Base-by-base conservation (phyloP, 2,888 invertebrate genomes). In the Pristionchus mayeri region DNA sequence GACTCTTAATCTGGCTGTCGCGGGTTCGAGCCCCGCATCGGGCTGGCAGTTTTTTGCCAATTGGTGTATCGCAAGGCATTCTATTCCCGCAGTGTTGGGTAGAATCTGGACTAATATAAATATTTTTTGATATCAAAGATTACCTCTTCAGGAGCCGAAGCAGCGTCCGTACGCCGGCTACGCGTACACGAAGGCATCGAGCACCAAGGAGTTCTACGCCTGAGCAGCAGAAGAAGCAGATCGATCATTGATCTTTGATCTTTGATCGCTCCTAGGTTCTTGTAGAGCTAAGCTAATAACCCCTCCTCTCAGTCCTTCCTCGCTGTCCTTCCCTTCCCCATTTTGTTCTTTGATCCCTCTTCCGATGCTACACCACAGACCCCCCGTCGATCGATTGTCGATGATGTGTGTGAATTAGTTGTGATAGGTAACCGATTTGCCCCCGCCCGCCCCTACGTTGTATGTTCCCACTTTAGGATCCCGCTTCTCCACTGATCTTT, bases 141-240 rank as follows among this genome's bases (percentile, higher is more conserved):
- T 13, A 30, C 4, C 13, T 40, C 3, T 63, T 44, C 63, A 82
- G 81, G 90, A 90, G 85, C 90, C 90, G 11, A 89, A 88, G 67
- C 90, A 89, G 63, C 96, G 96, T 87, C 96, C 96, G 89, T 96
- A 96, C 93, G 96, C 96, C 91, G 86, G 89, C 76, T 97, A 97
- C 95, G 91, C 91, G 24, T 94, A 94, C 90, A 92, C 93, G 84
- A 93, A 93, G 86, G 93, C 94, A 40, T 93, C 93, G 95, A 96
- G 94, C 95, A 96, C 94, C 95, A 97, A 93, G 93, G 98, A 98
- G 94, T 98, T 97, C 95, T 98, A 97, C 94, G 98, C 98, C 95
- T 97, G 90, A 91, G 11, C 24, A 60, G 34, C 11, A n/a, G n/a
- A n/a, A 91, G 27, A 18, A 37, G 34, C 21, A 11, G 50, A 52